phyloP scores from a whole-genome alignment of 2,797 vertebrate species.

The Muscicapa comitata region DNA sequence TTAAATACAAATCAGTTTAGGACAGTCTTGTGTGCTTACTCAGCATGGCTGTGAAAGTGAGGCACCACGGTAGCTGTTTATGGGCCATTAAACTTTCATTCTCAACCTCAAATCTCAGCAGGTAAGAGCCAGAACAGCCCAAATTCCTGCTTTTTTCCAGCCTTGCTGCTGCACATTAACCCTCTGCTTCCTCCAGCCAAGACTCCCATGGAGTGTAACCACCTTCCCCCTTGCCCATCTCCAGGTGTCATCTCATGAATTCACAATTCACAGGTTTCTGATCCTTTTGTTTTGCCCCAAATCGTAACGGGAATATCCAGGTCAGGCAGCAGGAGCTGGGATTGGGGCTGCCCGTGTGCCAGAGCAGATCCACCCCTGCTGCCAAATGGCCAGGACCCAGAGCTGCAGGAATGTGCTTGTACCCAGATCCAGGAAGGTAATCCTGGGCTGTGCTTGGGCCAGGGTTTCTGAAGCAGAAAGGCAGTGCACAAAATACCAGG shows the following conservation, averaged over 20 bases:
- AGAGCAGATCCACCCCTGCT: neutral
- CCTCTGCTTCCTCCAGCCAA: neutral
- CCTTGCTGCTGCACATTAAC: neutral
- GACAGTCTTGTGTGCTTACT: neutral
- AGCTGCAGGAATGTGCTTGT: neutral
- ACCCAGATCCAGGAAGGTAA: neutral
- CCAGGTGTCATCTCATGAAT: neutral
- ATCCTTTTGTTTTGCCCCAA: neutral
- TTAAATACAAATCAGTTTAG: neutral
- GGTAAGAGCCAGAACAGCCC: neutral
- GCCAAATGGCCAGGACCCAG: neutral
- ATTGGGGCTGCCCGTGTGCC: fast-evolving
- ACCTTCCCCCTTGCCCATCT: neutral
- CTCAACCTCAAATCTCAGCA: neutral
- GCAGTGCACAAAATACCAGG: neutral
- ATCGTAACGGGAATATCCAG: fast-evolving
- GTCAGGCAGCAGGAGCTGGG: neutral
- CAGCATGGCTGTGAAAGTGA: neutral
- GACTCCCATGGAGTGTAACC: fast-evolving
- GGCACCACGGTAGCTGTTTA: neutral
- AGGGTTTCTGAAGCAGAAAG: neutral
- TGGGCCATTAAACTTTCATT: conserved; percentile 19
- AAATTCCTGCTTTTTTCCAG: neutral
- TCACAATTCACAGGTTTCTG: neutral
- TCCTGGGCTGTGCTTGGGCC: neutral